Evolutionary conservation across 2,888 invertebrate species (phyloP), one percentile per base, ranked within the genome.

Genomic region (Zootermopsis nevadensis): DNA sequence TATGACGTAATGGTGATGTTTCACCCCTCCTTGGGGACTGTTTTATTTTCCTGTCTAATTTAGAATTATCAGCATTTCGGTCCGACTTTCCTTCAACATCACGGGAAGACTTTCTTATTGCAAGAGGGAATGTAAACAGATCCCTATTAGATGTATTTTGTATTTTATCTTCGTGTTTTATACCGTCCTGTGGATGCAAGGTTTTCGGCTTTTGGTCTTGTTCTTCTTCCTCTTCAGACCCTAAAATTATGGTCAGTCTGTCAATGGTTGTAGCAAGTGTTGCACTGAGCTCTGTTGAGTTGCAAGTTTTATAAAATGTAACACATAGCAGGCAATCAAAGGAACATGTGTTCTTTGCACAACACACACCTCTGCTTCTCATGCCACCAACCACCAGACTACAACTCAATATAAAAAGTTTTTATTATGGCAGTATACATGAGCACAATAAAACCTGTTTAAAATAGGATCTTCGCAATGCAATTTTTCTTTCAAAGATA

Each of bases 201-300:
- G 38, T 27, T 74, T 35, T 60, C 38, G 55, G 6, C 12, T 69
- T 35, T 35, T 31, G 72, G 27, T 67, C 80, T 27, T 69, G 38
- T 22, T 77, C 82, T 22, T 12, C 76, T 53, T 83, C 74, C 24
- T 83, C 83, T 74, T 80, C 83, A 3, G 80, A 80, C 69, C 80
- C 83, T 83, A 74, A 35, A 83, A 83, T 35, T 72, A 80, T 74
- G 35, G 35, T 31, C 80, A 31, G n/a, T 15, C 33, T 74, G 35
- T 74, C 74, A 74, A 35, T 42, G 22, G 33, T 33, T 69, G 22
- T 19, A 69, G 19, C 27, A 69, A 69, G 22, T 33, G 33, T 6
- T 33, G 15, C 33, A 69, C 15, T 30, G 33, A 19, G 24, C 33
- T 69, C 69, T 69, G 69, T 27, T n/a, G 60, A 60, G 7, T 60